These are phyloP conservation scores for Hylyphantes graminicola DNA, from an alignment of 1,140 invertebrate species.

Conservation along the genomic window DNA sequence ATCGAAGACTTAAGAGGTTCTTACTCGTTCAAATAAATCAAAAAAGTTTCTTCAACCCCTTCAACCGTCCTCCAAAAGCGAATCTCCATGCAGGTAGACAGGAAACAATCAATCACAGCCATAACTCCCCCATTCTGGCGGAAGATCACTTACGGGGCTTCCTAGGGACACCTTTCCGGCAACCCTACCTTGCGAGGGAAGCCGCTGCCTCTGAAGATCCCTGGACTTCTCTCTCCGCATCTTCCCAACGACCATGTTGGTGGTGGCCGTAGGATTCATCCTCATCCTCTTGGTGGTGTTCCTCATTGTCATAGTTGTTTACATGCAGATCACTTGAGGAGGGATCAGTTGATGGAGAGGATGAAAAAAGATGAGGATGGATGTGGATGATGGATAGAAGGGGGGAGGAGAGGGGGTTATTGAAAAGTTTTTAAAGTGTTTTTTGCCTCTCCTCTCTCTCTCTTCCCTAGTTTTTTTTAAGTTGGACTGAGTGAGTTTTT, in stretches of 20 bases:
- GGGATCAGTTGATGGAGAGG: neutral
- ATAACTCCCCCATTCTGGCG: neutral
- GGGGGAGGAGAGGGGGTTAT: constrained; percentile 14
- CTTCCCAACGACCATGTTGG: constrained; percentile 48
- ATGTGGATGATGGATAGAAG: neutral
- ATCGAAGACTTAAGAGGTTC: too few relatives aligned
- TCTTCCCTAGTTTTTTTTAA: too few relatives aligned
- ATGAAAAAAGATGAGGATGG: neutral
- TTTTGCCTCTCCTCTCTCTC: neutral
- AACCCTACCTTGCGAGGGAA: constrained; percentile 26
- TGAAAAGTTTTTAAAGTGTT: constrained; percentile 35
- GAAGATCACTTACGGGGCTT: neutral
- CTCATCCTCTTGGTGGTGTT: constrained; percentile 54
- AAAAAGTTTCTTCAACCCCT: neutral
- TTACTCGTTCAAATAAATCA: too few relatives aligned
- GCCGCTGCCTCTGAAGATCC: constrained; percentile 32
- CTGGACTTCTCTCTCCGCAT: constrained; percentile 28
- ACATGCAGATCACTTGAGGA: constrained; percentile 52
- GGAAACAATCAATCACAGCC: neutral
- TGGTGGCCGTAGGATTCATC: constrained; percentile 55
- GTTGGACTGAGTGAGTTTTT: too few relatives aligned
- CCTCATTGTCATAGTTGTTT: constrained; percentile 53
- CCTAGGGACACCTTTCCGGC: neutral
- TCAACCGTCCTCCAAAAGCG: neutral
- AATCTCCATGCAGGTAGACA: neutral